Percentiles rank a stretch among this genome's conserved stretches.
Conservation (phyloP, 30 jellyfish, hydroid and myxozoan genomes). For the Aurelia sp. region DNA sequence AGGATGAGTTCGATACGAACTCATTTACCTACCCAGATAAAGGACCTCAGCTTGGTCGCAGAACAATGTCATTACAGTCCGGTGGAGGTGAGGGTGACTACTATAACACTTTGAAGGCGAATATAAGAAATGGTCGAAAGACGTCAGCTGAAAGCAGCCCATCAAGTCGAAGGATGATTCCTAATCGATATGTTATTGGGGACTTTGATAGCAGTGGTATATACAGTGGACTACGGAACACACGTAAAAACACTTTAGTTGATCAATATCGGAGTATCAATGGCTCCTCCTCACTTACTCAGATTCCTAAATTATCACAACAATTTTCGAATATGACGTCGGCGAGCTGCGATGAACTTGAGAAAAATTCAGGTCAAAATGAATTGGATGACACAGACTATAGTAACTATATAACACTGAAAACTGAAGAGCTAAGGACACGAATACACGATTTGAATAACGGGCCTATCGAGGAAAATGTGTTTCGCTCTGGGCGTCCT, state of each 20-base stretch:
- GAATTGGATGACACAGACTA: neutral
- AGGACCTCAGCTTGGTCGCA: conserved; percentile 2
- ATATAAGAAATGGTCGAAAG: conserved; percentile 10
- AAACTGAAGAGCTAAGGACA: conserved; percentile 3
- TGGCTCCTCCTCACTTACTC: conserved; percentile 51
- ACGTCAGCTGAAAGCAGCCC: conserved; percentile 28
- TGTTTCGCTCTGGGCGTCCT: neutral
- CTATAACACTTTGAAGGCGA: conserved; percentile 4
- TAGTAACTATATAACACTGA: neutral
- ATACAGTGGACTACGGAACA: conserved; percentile 62
- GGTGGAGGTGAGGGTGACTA: neutral
- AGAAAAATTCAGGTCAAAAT: neutral
- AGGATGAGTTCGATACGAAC: neutral
- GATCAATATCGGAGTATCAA: conserved; percentile 28
- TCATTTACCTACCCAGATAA: conserved; percentile 10
- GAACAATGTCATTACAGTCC: conserved; percentile 34
- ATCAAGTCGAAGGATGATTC: conserved; percentile 29
- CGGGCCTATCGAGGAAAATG: conserved; percentile 27
- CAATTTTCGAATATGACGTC: neutral
- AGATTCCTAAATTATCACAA: conserved; percentile 27
- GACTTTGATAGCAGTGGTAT: conserved; percentile 91
- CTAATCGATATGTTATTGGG: conserved; percentile 73
- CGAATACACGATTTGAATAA: conserved; percentile 3
- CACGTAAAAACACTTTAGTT: conserved; percentile 2
- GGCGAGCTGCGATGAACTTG: conserved; percentile 42